A percentile compares a stretch with the other conserved stretches of the same genome.
Evolutionary conservation across 1,140 invertebrate species (phyloP).

Genomic region (Bombus fervidus): DNA sequence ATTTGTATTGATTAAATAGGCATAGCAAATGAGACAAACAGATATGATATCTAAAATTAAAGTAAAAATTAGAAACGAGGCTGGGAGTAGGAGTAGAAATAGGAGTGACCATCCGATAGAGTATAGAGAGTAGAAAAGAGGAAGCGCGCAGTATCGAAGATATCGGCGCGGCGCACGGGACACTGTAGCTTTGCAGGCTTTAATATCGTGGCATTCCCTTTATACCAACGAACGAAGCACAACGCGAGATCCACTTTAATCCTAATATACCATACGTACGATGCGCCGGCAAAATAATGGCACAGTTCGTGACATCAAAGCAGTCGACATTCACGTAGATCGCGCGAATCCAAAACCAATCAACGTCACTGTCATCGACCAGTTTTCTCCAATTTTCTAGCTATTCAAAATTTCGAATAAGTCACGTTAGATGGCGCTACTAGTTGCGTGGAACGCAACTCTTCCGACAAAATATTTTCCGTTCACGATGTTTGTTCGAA

Average conservation of each 20-base stretch:
- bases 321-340: neutral
- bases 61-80: neutral
- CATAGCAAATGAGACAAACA: neutral
- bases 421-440: constrained; percentile 33
- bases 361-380: constrained; percentile 7
- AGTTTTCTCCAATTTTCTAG: neutral
- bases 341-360: neutral
- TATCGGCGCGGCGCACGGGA: constrained; percentile 35
- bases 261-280: constrained; percentile 77
- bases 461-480: constrained; percentile 59
- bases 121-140: neutral
- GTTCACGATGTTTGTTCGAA: constrained; percentile 62
- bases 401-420: constrained; percentile 45
- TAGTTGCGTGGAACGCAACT: neutral
- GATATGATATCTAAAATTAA: neutral
- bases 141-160: constrained; percentile 35
- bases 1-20: too few relatives aligned
- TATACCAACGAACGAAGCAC: constrained; percentile 74
- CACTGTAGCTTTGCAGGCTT: constrained; percentile 60
- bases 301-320: constrained; percentile 1
- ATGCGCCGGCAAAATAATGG: constrained; percentile 63
- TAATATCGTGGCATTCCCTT: constrained; percentile 79
- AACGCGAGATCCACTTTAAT: constrained; percentile 78
- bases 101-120: neutral
- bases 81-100: neutral